These are phyloP conservation scores for Fregetta grallaria DNA, from an alignment of 2,113 vertebrate genomes.

Conservation along the genomic window DNA sequence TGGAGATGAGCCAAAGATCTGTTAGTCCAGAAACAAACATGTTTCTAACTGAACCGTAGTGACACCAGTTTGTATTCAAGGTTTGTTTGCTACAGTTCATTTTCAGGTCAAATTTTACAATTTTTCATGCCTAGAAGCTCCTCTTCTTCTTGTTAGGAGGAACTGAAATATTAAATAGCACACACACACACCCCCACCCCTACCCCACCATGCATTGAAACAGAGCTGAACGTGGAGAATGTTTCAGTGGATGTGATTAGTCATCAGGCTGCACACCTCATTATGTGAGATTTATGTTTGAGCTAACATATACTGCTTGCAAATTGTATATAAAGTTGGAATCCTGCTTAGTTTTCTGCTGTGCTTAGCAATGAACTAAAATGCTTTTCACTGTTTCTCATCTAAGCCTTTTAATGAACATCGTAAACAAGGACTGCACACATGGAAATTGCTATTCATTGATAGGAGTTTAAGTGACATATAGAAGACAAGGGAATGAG, in stretches of 20 bases:
- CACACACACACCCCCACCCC: too few relatives aligned
- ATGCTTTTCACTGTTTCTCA: background rate
- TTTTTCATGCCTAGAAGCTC: background rate
- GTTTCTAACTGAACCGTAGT: background rate
- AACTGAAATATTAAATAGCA: background rate
- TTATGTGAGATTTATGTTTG: slow-evolving; percentile 37
- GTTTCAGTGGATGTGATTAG: background rate
- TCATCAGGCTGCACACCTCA: background rate
- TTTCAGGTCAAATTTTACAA: background rate
- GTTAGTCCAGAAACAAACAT: background rate
- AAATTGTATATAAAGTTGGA: slow-evolving; percentile 30
- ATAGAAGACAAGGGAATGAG: background rate
- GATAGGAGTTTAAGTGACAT: background rate
- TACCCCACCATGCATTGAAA: background rate
- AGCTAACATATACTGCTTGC: background rate
- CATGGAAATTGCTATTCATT: background rate
- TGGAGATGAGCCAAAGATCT: background rate
- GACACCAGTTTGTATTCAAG: background rate
- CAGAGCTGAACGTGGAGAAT: background rate
- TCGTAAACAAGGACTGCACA: background rate
- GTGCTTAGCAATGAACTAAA: slow-evolving; percentile 37
- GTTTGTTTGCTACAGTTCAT: background rate
- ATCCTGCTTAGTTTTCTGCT: slow-evolving; percentile 50
- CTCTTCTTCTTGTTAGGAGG: background rate
- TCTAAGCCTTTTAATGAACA: slow-evolving; percentile 3